Conservation (phyloP, 2,113 vertebrate genomes). For the Sorex araneus region DNA sequence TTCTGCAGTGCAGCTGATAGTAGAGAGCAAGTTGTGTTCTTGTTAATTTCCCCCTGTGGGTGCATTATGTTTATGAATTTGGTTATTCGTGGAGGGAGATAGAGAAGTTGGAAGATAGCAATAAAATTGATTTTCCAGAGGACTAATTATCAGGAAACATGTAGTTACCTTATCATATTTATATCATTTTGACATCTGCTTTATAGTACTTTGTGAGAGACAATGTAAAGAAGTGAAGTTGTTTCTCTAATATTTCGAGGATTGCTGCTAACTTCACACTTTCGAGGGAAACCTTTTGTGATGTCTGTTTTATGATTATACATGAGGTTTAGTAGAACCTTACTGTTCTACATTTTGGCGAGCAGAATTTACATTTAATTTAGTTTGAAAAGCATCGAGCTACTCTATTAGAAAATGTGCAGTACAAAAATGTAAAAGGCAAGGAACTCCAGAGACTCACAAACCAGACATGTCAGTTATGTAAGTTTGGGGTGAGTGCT, state of each 20-base stretch:
- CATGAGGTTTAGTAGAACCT: not conserved
- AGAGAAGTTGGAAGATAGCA: not conserved
- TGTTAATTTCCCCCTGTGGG: not conserved
- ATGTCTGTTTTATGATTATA: conserved; percentile 21
- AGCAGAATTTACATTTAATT: conserved; percentile 36
- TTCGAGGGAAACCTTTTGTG: conserved; percentile 26
- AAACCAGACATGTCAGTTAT: not conserved
- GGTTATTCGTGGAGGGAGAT: not conserved
- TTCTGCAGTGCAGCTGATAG: not conserved
- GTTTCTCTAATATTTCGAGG: conserved; percentile 38
- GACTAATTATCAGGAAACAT: not conserved
- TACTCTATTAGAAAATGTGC: not conserved
- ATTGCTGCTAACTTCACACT: conserved; percentile 37
- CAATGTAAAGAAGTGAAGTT: conserved; percentile 1
- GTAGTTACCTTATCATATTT: conserved; percentile 7
- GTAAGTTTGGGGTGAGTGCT: not conserved
- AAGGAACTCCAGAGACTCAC: not conserved
- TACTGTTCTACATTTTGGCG: conserved; percentile 11
- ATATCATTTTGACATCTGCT: conserved; percentile 25
- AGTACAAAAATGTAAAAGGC: conserved; percentile 16
- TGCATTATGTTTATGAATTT: conserved; percentile 19
- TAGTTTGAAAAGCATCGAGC: not conserved
- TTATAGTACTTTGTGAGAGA: conserved; percentile 4
- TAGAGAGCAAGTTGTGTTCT: conserved; percentile 9
- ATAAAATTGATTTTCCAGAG: not conserved